Evolutionary conservation across 2,797 vertebrate species (phyloP).

Genomic region (Poeciliopsis turneri): DNA sequence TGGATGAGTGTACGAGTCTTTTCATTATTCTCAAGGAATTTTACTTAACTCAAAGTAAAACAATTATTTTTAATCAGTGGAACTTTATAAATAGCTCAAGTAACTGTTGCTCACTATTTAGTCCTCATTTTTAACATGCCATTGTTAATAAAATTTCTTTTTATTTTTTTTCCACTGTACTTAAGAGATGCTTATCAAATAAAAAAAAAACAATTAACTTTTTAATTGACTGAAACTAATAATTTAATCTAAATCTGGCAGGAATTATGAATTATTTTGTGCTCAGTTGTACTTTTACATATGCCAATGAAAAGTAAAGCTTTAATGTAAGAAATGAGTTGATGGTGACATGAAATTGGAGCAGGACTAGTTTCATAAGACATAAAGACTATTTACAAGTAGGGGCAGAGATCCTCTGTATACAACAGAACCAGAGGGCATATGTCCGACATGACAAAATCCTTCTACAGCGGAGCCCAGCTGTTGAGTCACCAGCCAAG

Average conservation of each 20-base stretch:
- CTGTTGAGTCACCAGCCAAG: not conserved
- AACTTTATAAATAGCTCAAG: not conserved
- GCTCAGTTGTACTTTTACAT: not conserved
- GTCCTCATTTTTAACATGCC: too few relatives aligned
- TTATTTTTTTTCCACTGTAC: not conserved
- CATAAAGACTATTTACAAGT: not conserved
- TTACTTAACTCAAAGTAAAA: not conserved
- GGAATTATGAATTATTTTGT: not conserved
- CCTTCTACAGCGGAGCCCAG: not conserved
- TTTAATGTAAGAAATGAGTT: not conserved
- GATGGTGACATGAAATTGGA: not conserved
- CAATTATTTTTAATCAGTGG: not conserved
- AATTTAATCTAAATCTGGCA: not conserved
- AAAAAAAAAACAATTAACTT: not conserved
- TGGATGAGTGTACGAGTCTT: not conserved
- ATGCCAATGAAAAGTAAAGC: not conserved
- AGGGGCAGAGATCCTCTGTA: not conserved
- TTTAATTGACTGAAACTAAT: not conserved
- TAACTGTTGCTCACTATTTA: not conserved
- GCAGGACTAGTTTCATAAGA: not conserved
- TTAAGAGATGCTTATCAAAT: not conserved
- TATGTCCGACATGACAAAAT: not conserved
- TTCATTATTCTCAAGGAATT: not conserved
- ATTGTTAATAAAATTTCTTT: not conserved
- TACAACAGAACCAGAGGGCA: not conserved